Conservation (phyloP, 2,113 vertebrate species). For the Bombycilla garrulus region DNA sequence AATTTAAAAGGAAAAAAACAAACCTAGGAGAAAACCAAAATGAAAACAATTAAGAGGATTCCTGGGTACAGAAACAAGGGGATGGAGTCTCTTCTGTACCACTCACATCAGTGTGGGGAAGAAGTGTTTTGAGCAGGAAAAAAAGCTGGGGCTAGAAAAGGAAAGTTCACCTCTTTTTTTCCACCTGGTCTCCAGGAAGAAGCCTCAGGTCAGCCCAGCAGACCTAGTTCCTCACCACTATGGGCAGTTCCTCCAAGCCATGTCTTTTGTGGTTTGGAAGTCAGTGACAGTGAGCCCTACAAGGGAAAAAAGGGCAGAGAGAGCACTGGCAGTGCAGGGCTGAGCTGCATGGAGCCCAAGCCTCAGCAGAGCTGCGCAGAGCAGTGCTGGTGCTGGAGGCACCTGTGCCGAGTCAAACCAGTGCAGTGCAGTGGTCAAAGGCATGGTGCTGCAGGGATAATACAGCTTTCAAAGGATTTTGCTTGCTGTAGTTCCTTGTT, state of each 20-base stretch:
- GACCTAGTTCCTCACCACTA: neutral
- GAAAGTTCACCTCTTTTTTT: rapidly evolving
- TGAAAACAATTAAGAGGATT: neutral
- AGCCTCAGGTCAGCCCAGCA: rapidly evolving
- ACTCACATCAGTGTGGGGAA: too few species aligned
- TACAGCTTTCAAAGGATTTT: neutral
- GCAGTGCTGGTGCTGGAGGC: rapidly evolving
- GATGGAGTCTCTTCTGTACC: neutral
- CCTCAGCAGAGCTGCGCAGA: neutral
- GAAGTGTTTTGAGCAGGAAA: neutral
- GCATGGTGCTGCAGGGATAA: too few species aligned
- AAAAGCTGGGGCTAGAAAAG: neutral
- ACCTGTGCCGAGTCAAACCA: rapidly evolving
- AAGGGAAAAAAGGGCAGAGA: too few species aligned
- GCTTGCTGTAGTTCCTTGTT: neutral
- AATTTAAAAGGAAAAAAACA: neutral
- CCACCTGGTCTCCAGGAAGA: too few species aligned
- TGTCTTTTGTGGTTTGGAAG: neutral
- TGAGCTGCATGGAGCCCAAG: rapidly evolving
- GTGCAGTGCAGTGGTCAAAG: rapidly evolving
- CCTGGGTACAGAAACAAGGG: neutral
- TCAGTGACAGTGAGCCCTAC: rapidly evolving
- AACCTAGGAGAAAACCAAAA: neutral
- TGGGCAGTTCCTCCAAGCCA: neutral
- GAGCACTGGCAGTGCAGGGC: rapidly evolving